Evolutionary conservation across 2,113 vertebrate species (phyloP).

Genomic region (Turdus rufiventris): DNA sequence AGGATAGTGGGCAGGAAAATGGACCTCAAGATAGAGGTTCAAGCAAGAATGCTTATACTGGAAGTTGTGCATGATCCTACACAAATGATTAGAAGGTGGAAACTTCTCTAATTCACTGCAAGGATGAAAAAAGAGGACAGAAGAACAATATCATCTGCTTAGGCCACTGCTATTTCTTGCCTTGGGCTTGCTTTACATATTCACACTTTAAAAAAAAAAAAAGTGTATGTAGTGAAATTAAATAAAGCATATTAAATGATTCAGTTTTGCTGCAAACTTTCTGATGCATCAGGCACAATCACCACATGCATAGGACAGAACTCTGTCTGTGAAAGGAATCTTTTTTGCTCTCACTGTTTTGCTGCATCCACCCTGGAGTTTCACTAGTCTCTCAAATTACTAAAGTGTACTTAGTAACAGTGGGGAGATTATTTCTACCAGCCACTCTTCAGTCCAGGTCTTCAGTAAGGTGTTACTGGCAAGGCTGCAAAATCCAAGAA

Average conservation of each 20-base stretch:
- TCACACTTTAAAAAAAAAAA: not conserved
- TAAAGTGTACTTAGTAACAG: not conserved
- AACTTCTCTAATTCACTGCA: not conserved
- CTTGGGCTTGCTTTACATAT: not conserved
- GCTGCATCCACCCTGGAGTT: not conserved
- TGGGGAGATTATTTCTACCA: not conserved
- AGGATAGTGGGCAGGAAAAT: not conserved
- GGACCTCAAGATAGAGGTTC: not conserved
- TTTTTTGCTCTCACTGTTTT: not conserved
- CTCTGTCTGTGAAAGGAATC: not conserved
- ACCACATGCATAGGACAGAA: not conserved
- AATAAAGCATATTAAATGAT: not conserved
- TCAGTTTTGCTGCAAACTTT: not conserved
- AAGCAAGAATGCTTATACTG: not conserved
- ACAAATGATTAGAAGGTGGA: not conserved
- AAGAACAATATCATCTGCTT: not conserved
- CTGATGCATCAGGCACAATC: not conserved
- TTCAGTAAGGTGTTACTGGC: not conserved
- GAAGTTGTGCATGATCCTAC: not conserved
- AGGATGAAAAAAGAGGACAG: not conserved
- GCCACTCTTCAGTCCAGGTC: not conserved
- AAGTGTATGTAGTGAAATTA: not conserved
- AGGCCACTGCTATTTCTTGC: not conserved
- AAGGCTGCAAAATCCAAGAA: not conserved
- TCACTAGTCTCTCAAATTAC: not conserved